phyloP scores from a whole-genome alignment of 2,797 vertebrate genomes.

The Heteromormyrus szaboi region DNA sequence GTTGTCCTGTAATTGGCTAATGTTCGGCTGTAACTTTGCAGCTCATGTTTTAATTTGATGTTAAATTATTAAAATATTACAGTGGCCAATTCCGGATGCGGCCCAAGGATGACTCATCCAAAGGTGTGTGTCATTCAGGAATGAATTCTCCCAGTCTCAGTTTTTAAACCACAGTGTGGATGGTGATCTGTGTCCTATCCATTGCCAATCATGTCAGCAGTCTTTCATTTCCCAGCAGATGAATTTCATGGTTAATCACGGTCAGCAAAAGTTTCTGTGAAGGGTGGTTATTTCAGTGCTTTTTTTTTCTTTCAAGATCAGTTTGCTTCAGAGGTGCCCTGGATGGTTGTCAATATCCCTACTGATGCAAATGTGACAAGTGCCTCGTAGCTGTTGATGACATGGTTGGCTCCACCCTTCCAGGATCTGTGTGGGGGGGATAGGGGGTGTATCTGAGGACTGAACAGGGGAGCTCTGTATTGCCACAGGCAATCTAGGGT shows the following conservation, averaged over 20 bases:
- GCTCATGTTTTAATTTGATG: not conserved
- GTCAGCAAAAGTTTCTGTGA: not conserved
- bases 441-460: not conserved
- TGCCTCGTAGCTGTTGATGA: constrained; percentile 53
- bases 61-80: constrained; percentile 4
- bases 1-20: not conserved
- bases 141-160: not conserved
- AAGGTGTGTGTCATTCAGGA: not conserved
- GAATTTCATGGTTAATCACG: not conserved
- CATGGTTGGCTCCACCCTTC: not conserved
- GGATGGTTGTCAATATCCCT: not conserved
- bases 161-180: not conserved
- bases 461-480: constrained; percentile 35
- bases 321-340: not conserved
- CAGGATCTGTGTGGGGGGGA: not conserved
- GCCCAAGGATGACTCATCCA: not conserved
- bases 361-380: constrained; percentile 43
- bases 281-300: not conserved
- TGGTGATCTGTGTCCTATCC: not conserved
- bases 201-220: not conserved
- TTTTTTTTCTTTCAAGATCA: not conserved
- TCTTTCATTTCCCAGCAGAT: not conserved
- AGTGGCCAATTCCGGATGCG: not conserved
- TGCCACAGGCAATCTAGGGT: constrained; percentile 22
- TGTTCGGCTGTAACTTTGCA: not conserved